Base-by-base conservation (phyloP, 2,888 invertebrate genomes). In the Glaucopsyche alexis region DNA sequence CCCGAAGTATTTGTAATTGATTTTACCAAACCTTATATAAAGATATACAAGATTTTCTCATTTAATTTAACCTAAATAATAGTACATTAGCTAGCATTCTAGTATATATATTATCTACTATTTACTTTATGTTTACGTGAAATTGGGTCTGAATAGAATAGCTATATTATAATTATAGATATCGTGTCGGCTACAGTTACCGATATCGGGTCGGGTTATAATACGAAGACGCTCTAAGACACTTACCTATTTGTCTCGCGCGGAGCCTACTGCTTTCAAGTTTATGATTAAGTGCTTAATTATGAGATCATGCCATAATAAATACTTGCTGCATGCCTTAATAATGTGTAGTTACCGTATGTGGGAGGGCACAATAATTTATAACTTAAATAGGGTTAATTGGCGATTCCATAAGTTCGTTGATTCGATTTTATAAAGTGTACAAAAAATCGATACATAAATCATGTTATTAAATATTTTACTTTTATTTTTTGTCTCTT, bases 201-300 rank as follows among this genome's bases (percentile, higher is more conserved):
- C 29, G 55, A 55, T 29, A 19, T 47, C 47, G 47, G 47, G 29
- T 60, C 29, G 19, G n/a, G n/a, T n/a, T 7, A 29, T 16, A 64
- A 11, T 73, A 72, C 73, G 69, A 76, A 74, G 72, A 69, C 38
- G 19, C 60, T 60, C 29, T 29, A 29, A 29, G 60, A 13, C 60
- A 29, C 29, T 60, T 29, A 29, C 29, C 29, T 29, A 60, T 60
- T 60, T 60, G 60, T 60, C 60, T 60, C 29, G 38, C 60, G 29
- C 29, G 60, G 67, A 67, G 67, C 47, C 49, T 69, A 47, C 69
- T 29, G 14, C 69, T 69, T 42, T 71, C n/a, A 47, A 76, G 74
- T 77, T 76, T 73, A 76, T 77, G 78, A 79, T 80, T 79, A 79
- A 79, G 77, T 77, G 73, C 76, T 78, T 77, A 78, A 77, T 78